Evolutionary conservation across 2,113 vertebrate species (phyloP).

Genomic region (Ophthalmolycus amberensis): DNA sequence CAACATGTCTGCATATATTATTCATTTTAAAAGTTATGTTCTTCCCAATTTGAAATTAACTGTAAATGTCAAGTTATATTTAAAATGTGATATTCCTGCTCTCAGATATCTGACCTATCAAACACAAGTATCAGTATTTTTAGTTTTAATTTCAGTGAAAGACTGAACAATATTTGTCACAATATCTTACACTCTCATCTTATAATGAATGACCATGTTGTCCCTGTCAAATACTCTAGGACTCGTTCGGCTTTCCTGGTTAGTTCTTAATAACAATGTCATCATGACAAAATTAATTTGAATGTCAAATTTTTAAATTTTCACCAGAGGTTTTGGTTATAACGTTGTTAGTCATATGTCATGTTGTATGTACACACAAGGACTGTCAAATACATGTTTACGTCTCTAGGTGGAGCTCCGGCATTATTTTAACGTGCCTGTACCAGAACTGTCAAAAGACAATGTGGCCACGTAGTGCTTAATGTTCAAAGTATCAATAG

Average conservation of each 20-base stretch:
- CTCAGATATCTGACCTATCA: not conserved
- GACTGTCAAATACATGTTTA: slow-evolving; percentile 4
- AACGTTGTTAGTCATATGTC: not conserved
- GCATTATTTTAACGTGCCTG: not conserved
- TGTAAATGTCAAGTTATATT: not conserved
- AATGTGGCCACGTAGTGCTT: not conserved
- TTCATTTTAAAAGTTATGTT: not conserved
- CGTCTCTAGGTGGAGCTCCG: slow-evolving; percentile 61
- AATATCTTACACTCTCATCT: not conserved
- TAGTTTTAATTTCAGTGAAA: not conserved
- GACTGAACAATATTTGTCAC: not conserved
- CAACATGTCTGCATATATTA: not conserved
- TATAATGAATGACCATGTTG: not conserved
- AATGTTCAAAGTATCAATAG: not conserved
- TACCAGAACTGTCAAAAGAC: not conserved
- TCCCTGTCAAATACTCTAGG: not conserved
- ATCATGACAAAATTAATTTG: not conserved
- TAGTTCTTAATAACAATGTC: not conserved
- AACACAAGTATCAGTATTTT: not conserved
- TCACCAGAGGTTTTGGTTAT: not conserved
- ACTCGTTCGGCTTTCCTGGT: not conserved
- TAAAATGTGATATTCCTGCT: not conserved
- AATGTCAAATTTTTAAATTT: slow-evolving; percentile 1
- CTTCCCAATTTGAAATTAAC: not conserved
- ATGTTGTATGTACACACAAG: not conserved